These are phyloP conservation scores for Sinonovacula constricta DNA, from an alignment of 1,140 invertebrate genomes.

Conservation along the genomic window DNA sequence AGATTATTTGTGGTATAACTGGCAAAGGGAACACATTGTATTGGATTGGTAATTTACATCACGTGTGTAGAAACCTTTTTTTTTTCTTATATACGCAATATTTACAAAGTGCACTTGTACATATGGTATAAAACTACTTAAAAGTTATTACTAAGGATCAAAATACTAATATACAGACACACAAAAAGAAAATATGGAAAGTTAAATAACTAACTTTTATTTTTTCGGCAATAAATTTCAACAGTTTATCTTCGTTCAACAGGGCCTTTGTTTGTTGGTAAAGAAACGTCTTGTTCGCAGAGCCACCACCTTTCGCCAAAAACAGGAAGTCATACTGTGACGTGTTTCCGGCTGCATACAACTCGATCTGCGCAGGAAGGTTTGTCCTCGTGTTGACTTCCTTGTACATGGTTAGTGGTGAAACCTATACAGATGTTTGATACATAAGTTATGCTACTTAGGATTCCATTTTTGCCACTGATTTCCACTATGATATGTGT, in stretches of 20 bases:
- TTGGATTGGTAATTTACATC: too few relatives aligned
- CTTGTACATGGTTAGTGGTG: slow-evolving; percentile 78
- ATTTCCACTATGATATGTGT: too few relatives aligned
- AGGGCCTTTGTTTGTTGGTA: slow-evolving; percentile 79
- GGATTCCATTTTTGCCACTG: too few relatives aligned
- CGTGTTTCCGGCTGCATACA: slow-evolving; percentile 73
- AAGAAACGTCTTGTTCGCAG: slow-evolving; percentile 79
- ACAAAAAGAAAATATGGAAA: background rate
- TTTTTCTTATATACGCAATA: too few relatives aligned
- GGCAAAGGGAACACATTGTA: too few relatives aligned
- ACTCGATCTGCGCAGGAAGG: slow-evolving; percentile 78
- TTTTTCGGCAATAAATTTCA: slow-evolving; percentile 77
- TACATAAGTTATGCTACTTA: too few relatives aligned
- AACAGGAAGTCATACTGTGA: slow-evolving; percentile 78
- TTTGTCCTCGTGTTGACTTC: slow-evolving; percentile 79
- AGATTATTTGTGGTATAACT: too few relatives aligned
- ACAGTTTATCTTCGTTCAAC: slow-evolving; percentile 77
- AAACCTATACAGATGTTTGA: slow-evolving; percentile 71
- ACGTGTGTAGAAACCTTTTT: too few relatives aligned
- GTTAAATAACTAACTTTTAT: slow-evolving; percentile 70
- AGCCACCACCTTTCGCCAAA: slow-evolving; percentile 79
- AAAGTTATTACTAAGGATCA: too few relatives aligned
- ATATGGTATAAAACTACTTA: too few relatives aligned
- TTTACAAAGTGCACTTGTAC: too few relatives aligned
- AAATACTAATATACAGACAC: background rate